Percentiles rank a stretch among this genome's conserved stretches.
phyloP scores from a whole-genome alignment of 1,140 invertebrate species.

The Delia radicum region DNA sequence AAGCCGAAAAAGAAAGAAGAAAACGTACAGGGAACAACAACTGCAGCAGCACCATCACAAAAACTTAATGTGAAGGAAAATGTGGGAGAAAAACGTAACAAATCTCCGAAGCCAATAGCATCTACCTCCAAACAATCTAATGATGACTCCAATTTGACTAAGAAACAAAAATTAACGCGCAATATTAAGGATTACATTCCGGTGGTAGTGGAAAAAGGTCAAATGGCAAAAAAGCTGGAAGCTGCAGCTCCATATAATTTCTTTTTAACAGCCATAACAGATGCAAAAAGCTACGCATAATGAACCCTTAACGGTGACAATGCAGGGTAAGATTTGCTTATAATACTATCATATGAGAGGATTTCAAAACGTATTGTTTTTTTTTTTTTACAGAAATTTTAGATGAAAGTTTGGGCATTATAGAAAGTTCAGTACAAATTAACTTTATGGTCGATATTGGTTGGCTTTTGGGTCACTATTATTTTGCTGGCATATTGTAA shows the following conservation, averaged over 20 bases:
- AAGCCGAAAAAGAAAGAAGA: slow-evolving; percentile 18
- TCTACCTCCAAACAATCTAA: slow-evolving; percentile 27
- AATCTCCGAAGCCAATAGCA: not conserved
- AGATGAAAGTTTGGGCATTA: slow-evolving; percentile 71
- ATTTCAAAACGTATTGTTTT: not conserved
- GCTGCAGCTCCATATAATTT: slow-evolving; percentile 73
- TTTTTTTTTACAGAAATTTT: slow-evolving; percentile 64
- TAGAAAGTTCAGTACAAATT: slow-evolving; percentile 76
- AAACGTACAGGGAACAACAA: not conserved
- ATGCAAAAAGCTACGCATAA: slow-evolving; percentile 64
- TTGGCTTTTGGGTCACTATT: slow-evolving; percentile 66
- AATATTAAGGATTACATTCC: slow-evolving; percentile 58
- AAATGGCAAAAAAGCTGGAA: slow-evolving; percentile 69
- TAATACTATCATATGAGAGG: not conserved
- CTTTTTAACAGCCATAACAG: slow-evolving; percentile 75
- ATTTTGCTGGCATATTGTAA: slow-evolving; percentile 68
- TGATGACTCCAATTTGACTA: slow-evolving; percentile 43
- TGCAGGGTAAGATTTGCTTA: slow-evolving; percentile 60
- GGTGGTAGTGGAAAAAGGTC: slow-evolving; percentile 59
- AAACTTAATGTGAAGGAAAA: not conserved
- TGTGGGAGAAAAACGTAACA: not conserved
- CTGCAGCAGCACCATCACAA: not conserved
- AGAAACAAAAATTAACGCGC: slow-evolving; percentile 42
- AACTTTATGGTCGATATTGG: slow-evolving; percentile 90
- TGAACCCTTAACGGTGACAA: slow-evolving; percentile 68